phyloP scores from a whole-genome alignment of 2,888 invertebrate genomes.

The Ormyrus nitidulus region DNA sequence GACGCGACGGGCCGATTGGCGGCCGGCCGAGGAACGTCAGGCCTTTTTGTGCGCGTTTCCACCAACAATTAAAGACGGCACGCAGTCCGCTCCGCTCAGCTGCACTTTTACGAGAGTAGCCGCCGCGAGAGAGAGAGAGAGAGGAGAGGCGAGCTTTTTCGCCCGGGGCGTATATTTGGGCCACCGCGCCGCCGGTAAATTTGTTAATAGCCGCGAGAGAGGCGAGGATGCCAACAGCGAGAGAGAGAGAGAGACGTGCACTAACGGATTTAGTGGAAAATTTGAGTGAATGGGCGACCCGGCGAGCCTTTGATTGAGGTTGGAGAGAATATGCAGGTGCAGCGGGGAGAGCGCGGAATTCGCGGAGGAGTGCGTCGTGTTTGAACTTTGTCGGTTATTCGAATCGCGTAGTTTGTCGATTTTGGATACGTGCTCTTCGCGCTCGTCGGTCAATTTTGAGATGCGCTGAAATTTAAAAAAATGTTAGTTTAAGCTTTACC shows the following conservation, averaged over 20 bases:
- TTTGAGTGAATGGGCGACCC: background rate
- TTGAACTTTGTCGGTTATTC: no score
- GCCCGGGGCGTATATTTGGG: background rate
- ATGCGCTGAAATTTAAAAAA: no score
- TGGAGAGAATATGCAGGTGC: no score
- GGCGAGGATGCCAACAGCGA: background rate
- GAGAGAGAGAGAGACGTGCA: slow-evolving; percentile 1
- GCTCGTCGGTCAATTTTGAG: no score
- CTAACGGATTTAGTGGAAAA: slow-evolving; percentile 15
- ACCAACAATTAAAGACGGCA: slow-evolving; percentile 14
- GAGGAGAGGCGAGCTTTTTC: no score
- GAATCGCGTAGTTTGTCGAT: no score
- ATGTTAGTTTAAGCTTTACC: no score
- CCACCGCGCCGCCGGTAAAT: background rate
- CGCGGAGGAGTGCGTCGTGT: no score
- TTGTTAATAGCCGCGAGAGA: slow-evolving; percentile 10
- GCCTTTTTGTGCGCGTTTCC: background rate
- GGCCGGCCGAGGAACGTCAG: background rate
- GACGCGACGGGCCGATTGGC: slow-evolving; percentile 1
- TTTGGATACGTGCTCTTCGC: no score
- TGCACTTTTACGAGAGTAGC: no score
- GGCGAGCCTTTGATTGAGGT: slow-evolving; percentile 2
- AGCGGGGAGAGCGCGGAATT: no score
- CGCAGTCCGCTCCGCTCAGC: background rate
- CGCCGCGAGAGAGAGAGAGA: no score